These are phyloP conservation scores for Bothrops jararaca DNA, from an alignment of 2,113 vertebrate genomes.

Conservation along the genomic window DNA sequence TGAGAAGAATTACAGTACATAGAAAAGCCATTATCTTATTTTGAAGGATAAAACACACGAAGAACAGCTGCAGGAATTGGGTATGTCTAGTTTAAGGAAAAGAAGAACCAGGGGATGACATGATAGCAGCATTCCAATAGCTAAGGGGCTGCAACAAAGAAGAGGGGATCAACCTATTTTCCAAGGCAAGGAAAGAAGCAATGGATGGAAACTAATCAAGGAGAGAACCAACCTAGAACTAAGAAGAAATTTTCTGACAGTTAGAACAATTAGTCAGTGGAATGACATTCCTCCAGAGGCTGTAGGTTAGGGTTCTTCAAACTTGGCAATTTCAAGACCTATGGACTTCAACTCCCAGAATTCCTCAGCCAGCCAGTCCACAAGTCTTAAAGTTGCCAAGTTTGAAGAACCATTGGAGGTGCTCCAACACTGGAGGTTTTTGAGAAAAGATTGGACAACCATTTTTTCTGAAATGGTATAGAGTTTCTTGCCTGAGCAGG, in stretches of 20 bases:
- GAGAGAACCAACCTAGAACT: neutral
- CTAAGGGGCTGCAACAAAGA: neutral
- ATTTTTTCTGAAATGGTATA: neutral
- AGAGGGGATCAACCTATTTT: neutral
- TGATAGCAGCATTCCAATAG: neutral
- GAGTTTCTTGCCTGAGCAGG: neutral
- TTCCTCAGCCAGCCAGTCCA: too few relatives aligned
- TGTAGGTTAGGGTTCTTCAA: too few relatives aligned
- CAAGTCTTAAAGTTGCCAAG: too few relatives aligned
- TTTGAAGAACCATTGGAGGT: too few relatives aligned
- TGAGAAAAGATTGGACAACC: neutral
- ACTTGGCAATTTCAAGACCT: too few relatives aligned
- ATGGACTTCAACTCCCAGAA: too few relatives aligned
- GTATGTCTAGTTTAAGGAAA: neutral
- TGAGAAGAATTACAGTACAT: neutral
- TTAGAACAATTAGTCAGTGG: neutral
- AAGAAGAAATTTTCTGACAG: neutral
- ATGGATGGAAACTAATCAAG: neutral
- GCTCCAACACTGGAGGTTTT: too few relatives aligned
- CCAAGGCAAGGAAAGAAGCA: neutral
- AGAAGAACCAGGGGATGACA: neutral
- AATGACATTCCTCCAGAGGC: too few relatives aligned
- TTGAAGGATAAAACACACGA: neutral
- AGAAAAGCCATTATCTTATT: neutral
- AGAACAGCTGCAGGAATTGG: neutral